Base-by-base conservation (phyloP, 2,888 invertebrate genomes). In the Campaea margaritaria region DNA sequence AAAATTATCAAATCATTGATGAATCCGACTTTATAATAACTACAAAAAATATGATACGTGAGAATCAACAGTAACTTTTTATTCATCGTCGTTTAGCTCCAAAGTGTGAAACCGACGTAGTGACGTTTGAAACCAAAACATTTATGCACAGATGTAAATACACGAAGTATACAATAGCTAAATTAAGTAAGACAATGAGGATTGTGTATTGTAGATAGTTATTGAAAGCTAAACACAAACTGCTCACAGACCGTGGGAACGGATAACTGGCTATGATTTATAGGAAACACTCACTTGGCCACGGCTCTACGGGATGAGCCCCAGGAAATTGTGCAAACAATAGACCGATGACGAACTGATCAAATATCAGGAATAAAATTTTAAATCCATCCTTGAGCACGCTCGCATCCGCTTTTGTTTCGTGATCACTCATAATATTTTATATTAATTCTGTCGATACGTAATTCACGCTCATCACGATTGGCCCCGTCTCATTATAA, bases 111-210 rank as follows among this genome's bases (percentile, higher is more conserved):
- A 44, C 43, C 53, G 51, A 49, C 51, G 64, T 43, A 58, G 60
- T 62, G 64, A 67, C 70, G 70, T 62, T 75, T 74, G 65, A 69
- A 76, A 73, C 75, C 79, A 77, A 70, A 79, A 79, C 79, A 79
- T 70, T 64, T 64, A 72, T 74, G 82, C 79, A 81, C 82, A 86
- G 86, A 84, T 85, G 86, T 88, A 89, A 89, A 91, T 91, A 90
- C 78, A 80, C 73, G 79, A 64, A 74, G 81, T 83, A 73, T 78
- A 91, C 91, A 91, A 91, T 91, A 88, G 91, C 84, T 83, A 85
- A 90, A 90, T 89, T 87, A 85, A 86, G 83, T 86, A 87, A 86
- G 91, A 92, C 91, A 92, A 91, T 91, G 89, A 85, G 87, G 89
- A 85, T 88, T 89, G 89, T 90, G 84, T 87, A 83, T 82, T 82